phyloP scores from a whole-genome alignment of 2,113 vertebrate species.

The Capra hircus region DNA sequence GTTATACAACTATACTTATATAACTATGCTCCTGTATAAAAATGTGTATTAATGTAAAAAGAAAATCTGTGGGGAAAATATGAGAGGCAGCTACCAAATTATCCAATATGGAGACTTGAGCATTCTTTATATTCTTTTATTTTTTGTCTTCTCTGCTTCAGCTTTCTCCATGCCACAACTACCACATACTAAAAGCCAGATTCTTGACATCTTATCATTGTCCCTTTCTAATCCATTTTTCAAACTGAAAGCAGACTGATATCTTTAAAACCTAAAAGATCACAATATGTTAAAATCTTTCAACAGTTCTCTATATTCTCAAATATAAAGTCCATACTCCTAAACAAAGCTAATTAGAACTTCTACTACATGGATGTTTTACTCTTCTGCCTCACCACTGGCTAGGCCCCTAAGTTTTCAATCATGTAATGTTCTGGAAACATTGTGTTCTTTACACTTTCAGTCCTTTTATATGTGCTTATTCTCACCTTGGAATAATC shows the following conservation, averaged over 20 bases:
- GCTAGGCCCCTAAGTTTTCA: not conserved
- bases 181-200: not conserved
- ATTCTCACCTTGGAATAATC: not conserved
- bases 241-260: not conserved
- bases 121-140: not conserved
- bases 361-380: not conserved
- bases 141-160: not conserved
- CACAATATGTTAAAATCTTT: not conserved
- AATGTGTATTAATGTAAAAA: not conserved
- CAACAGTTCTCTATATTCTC: not conserved
- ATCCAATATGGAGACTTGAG: not conserved
- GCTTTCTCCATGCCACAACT: not conserved
- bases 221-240: not conserved
- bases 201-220: not conserved
- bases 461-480: not conserved
- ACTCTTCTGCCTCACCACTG: not conserved
- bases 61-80: not conserved
- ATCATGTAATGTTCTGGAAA: not conserved
- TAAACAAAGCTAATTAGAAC: not conserved
- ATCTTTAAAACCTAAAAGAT: not conserved
- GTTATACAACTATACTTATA: not conserved
- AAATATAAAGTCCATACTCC: not conserved
- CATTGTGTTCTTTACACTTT: not conserved
- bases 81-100: not conserved
- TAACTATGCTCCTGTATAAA: not conserved